phyloP scores from a whole-genome alignment of 2,888 invertebrate species.

The Beris chalybata region DNA sequence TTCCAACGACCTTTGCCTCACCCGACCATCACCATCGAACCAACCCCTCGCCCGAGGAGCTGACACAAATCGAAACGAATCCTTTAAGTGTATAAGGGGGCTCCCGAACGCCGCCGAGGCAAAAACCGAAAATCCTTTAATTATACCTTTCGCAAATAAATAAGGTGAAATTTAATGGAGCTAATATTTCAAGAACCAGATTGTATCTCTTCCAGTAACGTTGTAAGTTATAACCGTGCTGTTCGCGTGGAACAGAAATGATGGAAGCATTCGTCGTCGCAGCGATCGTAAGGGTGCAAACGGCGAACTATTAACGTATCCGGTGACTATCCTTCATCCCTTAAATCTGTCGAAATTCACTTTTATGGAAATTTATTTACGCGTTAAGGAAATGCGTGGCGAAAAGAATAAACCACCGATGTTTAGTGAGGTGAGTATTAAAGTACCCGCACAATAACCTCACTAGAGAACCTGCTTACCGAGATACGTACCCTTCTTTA shows the following conservation, averaged over 20 bases:
- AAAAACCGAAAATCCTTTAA: constrained; percentile 36
- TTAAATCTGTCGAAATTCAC: too few species aligned
- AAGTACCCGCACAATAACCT: too few species aligned
- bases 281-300: too few species aligned
- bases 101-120: not conserved
- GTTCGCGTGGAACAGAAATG: constrained; percentile 27
- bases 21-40: constrained; percentile 9
- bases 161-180: constrained; percentile 35
- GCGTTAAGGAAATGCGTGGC: too few species aligned
- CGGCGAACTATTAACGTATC: too few species aligned
- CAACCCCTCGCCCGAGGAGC: not conserved
- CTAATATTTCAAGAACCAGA: constrained; percentile 33
- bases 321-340: too few species aligned
- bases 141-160: constrained; percentile 36
- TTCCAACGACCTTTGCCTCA: not conserved
- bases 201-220: constrained; percentile 27
- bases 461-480: too few species aligned
- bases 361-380: too few species aligned
- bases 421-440: too few species aligned
- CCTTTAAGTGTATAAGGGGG: constrained; percentile 11
- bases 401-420: too few species aligned
- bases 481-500: too few species aligned
- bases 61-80: constrained; percentile 19
- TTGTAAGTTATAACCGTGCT: constrained; percentile 30
- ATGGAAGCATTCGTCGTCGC: not conserved